A percentile compares a stretch with the other conserved stretches of the same genome.
These are phyloP conservation scores for Notothenia rossii DNA, from an alignment of 2,113 vertebrate species.

Conservation along the genomic window DNA sequence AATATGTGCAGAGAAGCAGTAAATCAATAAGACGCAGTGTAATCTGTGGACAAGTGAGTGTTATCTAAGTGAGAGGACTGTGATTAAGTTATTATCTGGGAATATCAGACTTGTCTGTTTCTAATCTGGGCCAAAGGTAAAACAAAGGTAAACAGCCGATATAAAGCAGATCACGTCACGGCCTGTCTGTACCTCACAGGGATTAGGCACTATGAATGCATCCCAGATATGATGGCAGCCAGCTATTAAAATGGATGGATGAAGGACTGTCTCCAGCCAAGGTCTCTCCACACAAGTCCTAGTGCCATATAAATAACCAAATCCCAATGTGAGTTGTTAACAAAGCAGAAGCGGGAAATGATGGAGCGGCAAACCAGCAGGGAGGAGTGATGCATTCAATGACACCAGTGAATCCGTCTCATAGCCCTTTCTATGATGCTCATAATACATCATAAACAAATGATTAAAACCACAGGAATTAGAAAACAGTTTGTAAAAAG, in stretches of 20 bases:
- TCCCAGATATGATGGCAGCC: conserved; percentile 35
- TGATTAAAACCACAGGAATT: no score
- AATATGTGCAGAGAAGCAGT: conserved; percentile 51
- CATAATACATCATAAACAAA: no score
- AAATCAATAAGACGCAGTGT: conserved; percentile 71
- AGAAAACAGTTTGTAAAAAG: no score
- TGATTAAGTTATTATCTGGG: conserved; percentile 70
- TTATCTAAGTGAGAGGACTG: conserved; percentile 60
- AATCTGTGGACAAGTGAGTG: conserved; percentile 65
- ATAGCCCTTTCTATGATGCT: no score
- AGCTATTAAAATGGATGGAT: conserved; percentile 52
- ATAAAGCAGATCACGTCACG: conserved; percentile 47
- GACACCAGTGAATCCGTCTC: background rate
- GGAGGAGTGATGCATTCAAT: conserved; percentile 25
- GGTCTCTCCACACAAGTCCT: conserved; percentile 26
- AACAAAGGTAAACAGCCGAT: conserved; percentile 54
- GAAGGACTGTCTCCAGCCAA: conserved; percentile 39
- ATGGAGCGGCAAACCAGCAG: conserved; percentile 17
- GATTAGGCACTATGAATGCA: conserved; percentile 34
- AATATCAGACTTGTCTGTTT: conserved; percentile 62
- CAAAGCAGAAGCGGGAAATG: conserved; percentile 32
- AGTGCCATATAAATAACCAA: conserved; percentile 25
- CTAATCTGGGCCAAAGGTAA: conserved; percentile 74
- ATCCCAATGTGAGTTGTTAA: conserved; percentile 43
- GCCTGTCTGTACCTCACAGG: conserved; percentile 35